phyloP scores from a whole-genome alignment of 2,113 vertebrate species.

The Corythoichthys haematopterus region DNA sequence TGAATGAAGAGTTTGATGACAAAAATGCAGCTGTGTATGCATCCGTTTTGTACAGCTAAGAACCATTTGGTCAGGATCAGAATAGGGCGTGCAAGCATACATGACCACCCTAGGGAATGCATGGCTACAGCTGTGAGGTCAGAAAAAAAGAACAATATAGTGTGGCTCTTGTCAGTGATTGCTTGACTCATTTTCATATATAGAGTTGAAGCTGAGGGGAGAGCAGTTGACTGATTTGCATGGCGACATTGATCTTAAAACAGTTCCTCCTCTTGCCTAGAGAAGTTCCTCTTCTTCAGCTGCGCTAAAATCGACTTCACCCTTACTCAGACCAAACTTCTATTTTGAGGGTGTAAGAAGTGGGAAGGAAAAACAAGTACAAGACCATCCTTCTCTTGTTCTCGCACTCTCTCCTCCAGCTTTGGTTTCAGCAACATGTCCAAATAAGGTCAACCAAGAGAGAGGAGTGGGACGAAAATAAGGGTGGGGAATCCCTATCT shows the following conservation, averaged over 20 bases:
- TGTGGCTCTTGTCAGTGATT: slow-evolving; percentile 21
- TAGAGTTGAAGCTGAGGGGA: slow-evolving; percentile 12
- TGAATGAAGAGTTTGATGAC: slow-evolving; percentile 19
- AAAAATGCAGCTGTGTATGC: background rate
- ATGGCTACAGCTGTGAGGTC: slow-evolving; percentile 15
- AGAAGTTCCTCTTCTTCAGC: slow-evolving; percentile 44
- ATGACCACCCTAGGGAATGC: background rate
- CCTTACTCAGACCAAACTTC: slow-evolving; percentile 31
- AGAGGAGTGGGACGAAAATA: slow-evolving; percentile 55
- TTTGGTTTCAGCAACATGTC: slow-evolving; percentile 68
- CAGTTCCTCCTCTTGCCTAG: slow-evolving; percentile 47
- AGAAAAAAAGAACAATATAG: slow-evolving; percentile 1
- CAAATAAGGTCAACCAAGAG: slow-evolving; percentile 83
- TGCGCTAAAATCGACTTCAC: slow-evolving; percentile 27
- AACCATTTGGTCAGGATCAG: slow-evolving; percentile 9
- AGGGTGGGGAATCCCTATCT: slow-evolving; percentile 55
- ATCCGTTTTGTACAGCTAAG: background rate
- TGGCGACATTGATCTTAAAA: slow-evolving; percentile 25
- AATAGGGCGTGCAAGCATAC: background rate
- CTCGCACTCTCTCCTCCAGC: slow-evolving; percentile 38
- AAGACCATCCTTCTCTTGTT: slow-evolving; percentile 54
- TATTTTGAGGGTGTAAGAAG: slow-evolving; percentile 37
- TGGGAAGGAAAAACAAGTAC: slow-evolving; percentile 43
- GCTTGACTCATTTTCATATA: slow-evolving; percentile 55
- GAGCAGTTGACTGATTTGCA: slow-evolving; percentile 45